Base-by-base conservation (phyloP, 2,113 vertebrate genomes). In the Semnornis frantzii region DNA sequence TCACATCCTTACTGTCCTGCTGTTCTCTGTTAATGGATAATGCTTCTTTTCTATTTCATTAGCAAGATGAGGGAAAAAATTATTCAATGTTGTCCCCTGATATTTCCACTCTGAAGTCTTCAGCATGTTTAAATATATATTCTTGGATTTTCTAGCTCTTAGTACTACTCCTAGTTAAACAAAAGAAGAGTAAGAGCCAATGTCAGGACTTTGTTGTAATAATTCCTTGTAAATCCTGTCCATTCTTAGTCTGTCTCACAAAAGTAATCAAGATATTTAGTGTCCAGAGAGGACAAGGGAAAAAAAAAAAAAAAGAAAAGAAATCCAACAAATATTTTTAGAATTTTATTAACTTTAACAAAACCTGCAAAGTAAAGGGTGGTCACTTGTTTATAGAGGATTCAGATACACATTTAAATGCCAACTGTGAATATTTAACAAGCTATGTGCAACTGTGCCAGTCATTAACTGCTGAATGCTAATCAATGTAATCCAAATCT, bases 401-500 rank as follows among this genome's bases (percentile, higher is more conserved):
- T 58, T 75, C 59, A 84, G 46, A 34, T 20, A 77, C 23, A 54
- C 20, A 60, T 76, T 74, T 63, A 76, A 86, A 84, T 87, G 31
- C 8, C 44, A 85, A n/a, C 48, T 55, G 27, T 69, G 82, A 82
- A 34, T 74, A 85, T 75, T 58, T 79, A 77, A 93, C 65, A 69
- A 89, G 37, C 62, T 91, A 95, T 83, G 42, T 86, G 96, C 93
- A 97, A 55, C 57, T 28, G 34, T 74, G 55, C 80, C 39, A 68
- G 88, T 12, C 24, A 85, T 46, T 23, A 70, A 17, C 60, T 83
- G 87, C 14, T 17, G 18, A 89, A 82, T 6, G 19, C 42, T 95
- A 99, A 95, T 99, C 98, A 96, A 99, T 93, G 90, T 99, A 99
- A 97, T 99, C 99, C 91, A 99, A 98, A 94, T 99, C 99, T 96